phyloP scores from a whole-genome alignment of 2,113 vertebrate genomes.

The Xenopus borealis region DNA sequence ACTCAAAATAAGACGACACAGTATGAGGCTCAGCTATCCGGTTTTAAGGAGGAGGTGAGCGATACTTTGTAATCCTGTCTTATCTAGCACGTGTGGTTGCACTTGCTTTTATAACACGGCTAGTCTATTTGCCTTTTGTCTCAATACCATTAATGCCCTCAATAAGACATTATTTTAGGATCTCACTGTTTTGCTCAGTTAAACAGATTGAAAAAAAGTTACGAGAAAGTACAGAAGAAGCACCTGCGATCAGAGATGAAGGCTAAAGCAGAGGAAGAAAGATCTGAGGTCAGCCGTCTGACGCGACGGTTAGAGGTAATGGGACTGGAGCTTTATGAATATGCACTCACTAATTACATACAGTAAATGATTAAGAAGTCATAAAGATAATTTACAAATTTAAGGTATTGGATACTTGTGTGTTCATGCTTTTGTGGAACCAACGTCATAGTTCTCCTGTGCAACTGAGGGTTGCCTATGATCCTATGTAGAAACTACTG shows the following conservation, averaged over 20 bases:
- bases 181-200: conserved; percentile 66
- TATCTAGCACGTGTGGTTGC: neutral
- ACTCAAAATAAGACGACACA: conserved; percentile 72
- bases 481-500: too few species aligned
- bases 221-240: conserved; percentile 86
- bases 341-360: too few species aligned
- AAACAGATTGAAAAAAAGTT: conserved; percentile 82
- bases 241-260: conserved; percentile 66
- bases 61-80: neutral
- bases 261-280: conserved; percentile 60
- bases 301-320: conserved; percentile 76
- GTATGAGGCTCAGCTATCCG: conserved; percentile 83
- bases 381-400: too few species aligned
- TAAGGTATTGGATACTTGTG: too few species aligned
- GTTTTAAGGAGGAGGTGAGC: conserved; percentile 80
- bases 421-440: too few species aligned
- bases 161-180: neutral
- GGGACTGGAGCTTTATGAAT: too few species aligned
- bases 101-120: neutral
- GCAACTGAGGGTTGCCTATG: too few species aligned
- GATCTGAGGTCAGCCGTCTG: conserved; percentile 69
- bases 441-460: too few species aligned
- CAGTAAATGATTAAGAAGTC: too few species aligned
- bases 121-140: neutral
- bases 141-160: neutral